Evolutionary conservation across 2,888 invertebrate genomes (phyloP), one percentile per base, ranked within the genome.

Genomic region (Drosophila aldrichi): DNA sequence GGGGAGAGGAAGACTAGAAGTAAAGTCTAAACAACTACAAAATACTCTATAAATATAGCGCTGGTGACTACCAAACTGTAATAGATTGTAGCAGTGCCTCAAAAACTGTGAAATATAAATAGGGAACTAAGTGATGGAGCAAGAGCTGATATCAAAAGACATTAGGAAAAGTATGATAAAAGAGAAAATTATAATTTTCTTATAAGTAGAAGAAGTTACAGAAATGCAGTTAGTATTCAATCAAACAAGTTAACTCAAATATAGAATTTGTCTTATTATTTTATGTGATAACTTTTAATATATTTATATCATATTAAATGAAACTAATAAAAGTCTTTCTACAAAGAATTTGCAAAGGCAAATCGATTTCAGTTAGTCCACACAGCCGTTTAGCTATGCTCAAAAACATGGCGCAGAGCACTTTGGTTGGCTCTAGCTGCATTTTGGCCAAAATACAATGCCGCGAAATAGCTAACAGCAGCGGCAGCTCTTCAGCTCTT

Each of bases 381-480:
- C 16, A 56, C 16, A 9, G 20, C 20, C 59, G 8, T 18, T 14
- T 20, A 5, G 16, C 18, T 2, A 7, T 7, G 40, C n/a, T n/a
- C n/a, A 6, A 0, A 12, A 16, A 16, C 4, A 67, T 46, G 48
- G 3, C 14, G 18, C 29, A 9, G 34, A 14, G 44, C 55, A 41
- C 44, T 32, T 48, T 44, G 36, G 38, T 29, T 52, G 44, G 32
- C 40, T n/a, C 22, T 40, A 22, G 57, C 70, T 77, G 77, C 70
- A 77, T 63, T 70, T 73, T 48, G 65, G 65, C 64, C 69, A 22
- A 43, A 22, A 64, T 58, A 74, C 61, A 69, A 74, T 65, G 70
- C 51, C 59, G 64, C 51, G 49, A 36, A 62, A 34, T 49, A 41
- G 52, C 34, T 32, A 29, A 9, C 46, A 20, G 34, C 34, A 14